These are phyloP conservation scores for Albula glossodonta DNA, from an alignment of 2,113 vertebrate genomes.

Conservation along the genomic window DNA sequence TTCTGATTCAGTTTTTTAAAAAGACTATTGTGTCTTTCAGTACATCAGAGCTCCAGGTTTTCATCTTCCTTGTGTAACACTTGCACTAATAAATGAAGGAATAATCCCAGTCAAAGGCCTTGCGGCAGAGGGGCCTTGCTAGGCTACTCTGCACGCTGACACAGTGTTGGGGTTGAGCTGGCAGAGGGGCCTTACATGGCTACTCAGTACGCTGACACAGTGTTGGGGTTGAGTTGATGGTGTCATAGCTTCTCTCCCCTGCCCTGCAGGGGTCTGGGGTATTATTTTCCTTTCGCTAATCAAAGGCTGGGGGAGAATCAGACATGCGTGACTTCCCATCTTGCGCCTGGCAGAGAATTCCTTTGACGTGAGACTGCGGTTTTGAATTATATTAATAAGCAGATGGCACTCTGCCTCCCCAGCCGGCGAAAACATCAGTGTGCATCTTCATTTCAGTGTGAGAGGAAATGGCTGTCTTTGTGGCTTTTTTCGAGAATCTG, in stretches of 20 bases:
- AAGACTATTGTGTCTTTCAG: neutral
- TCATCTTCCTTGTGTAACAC: neutral
- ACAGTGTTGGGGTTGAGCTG: neutral
- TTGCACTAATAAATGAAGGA: neutral
- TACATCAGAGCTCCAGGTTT: neutral
- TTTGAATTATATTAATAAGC: constrained; percentile 20
- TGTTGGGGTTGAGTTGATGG: constrained; percentile 1
- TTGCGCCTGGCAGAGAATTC: neutral
- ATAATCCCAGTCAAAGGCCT: neutral
- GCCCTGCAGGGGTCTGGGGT: neutral
- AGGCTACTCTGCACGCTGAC: neutral
- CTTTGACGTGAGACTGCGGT: neutral
- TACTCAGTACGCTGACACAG: neutral
- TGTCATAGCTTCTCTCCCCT: constrained; percentile 4
- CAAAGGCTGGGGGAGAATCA: constrained; percentile 17
- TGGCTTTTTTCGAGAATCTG: neutral
- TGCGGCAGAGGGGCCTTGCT: neutral
- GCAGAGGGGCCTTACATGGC: too few species aligned
- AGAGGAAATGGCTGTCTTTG: neutral
- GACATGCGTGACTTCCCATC: constrained; percentile 9
- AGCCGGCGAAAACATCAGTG: neutral
- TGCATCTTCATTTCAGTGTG: neutral
- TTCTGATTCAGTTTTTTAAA: neutral
- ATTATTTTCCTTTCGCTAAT: constrained; percentile 25
- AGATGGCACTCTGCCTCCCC: neutral